Evolutionary conservation across 2,797 vertebrate species (phyloP), one percentile per base, ranked within the genome.

Genomic region (Gymnodraco acuticeps): DNA sequence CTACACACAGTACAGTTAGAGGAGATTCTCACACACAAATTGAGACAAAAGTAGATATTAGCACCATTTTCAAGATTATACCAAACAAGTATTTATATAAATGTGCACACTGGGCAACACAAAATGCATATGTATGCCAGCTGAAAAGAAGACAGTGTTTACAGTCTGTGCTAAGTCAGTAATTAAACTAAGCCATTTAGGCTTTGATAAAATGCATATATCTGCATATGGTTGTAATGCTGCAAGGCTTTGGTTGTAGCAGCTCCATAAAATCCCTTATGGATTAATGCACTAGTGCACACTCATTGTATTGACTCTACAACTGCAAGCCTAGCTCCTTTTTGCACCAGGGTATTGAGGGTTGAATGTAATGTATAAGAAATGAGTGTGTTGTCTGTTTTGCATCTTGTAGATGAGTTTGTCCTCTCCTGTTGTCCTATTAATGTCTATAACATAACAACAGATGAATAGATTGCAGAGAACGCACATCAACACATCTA

Each of bases 1-100:
- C 84, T 79, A 70, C 80, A 72, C 70, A 74, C 81, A 83, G 81
- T 72, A 74, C 81, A 83, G 82, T 85, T 62, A 75, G 64, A 80
- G 72, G 48, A 65, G 70, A 73, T 86, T 78, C 66, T 76, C 69
- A 33, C 70, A 68, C 67, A 56, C 11, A 59, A 13, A 38, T 38
- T 9, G 33, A 38, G 33, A 45, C 45, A 75, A 54, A 80, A 78
- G 66, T 46, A 67, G 77, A 78, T 82, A 62, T 75, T 77, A 16
- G 61, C 66, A 31, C 81, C 70, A 85, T 83, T 33, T 76, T 41
- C 12, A 68, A 75, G 64, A 85, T 87, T 72, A 81, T 64, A 63
- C 59, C 63, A 74, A 38, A 38, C 33, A 38, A 38, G 33, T 38
- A 38, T 38, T 38, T 38, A 38, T 38, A 75, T 3, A 59, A 38